phyloP scores from a whole-genome alignment of 2,113 vertebrate genomes.

The Chionis minor region DNA sequence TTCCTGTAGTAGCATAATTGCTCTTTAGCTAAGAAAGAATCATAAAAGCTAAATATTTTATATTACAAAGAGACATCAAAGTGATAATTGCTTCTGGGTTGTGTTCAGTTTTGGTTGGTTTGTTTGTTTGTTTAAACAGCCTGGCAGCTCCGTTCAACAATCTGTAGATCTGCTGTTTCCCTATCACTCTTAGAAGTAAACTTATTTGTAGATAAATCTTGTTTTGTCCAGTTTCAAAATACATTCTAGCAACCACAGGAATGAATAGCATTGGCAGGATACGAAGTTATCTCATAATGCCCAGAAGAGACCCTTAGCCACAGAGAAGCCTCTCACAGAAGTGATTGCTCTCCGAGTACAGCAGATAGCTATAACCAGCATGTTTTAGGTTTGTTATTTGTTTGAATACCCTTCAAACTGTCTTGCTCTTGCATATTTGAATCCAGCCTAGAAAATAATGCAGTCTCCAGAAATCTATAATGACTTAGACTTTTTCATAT shows the following conservation, averaged over 20 bases:
- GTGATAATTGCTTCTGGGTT: not conserved
- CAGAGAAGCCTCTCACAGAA: not conserved
- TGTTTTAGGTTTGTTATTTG: not conserved
- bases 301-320: not conserved
- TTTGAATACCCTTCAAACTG: not conserved
- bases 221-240: not conserved
- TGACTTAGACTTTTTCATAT: not conserved
- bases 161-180: not conserved
- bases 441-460: not conserved
- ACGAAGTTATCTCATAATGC: not conserved
- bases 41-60: not conserved
- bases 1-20: not conserved
- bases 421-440: not conserved
- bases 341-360: not conserved
- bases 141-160: not conserved
- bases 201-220: not conserved
- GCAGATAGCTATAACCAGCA: not conserved
- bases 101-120: not conserved
- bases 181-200: not conserved
- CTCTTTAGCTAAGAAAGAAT: slow-evolving; percentile 7
- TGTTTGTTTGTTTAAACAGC: not conserved
- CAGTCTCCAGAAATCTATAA: not conserved
- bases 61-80: not conserved
- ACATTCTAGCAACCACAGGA: not conserved
- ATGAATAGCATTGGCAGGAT: not conserved